Base-by-base conservation (phyloP, 1,140 invertebrate genomes). In the Magallana ariakensis region DNA sequence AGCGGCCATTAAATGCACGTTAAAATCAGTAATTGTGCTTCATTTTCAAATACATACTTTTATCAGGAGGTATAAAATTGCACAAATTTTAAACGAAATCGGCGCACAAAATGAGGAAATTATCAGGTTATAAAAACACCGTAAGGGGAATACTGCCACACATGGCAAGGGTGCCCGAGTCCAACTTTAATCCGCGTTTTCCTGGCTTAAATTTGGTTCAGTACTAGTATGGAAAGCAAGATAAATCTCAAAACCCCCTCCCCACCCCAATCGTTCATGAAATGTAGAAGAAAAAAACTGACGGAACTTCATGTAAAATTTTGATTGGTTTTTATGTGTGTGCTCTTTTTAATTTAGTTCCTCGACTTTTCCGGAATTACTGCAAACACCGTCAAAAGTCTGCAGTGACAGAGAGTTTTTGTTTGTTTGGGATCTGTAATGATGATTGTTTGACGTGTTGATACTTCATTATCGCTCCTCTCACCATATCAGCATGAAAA, bases 21-120 rank as follows among this genome's bases (percentile, higher is more conserved):
- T 75, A 75, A 75, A 75, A 75, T 75, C 66, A 26, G 66, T 75
- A 75, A 75, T 75, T 75, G 66, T 75, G 66, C 22, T 26, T 75
- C 66, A 26, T 75, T 46, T 75, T 33, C 66, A 75, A 75, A 75
- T 75, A 75, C 66, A 26, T 75, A 75, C 66, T 75, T 75, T 75
- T 75, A 75, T 75, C 66, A 75, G 33, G 66, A 75, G 19, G 66
- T 75, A 75, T 75, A 75, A 75, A 75, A 75, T 75, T 75, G 66
- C 66, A 75, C 66, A 75, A 75, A 75, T 75, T 75, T 19, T 75
- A 75, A 75, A 33, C 66, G 22, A 75, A 33, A 26, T 75, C 66
- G 22, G 66, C 66, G 66, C 66, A 46, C 22, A 19, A 75, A 26
- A 75, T 22, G 66, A 26, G 66, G 66, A 26, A 19, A 75, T 75